A percentile compares a stretch with the other conserved stretches of the same genome.
Evolutionary conservation across 2,797 vertebrate genomes (phyloP).

Genomic region (Channallabes apus): DNA sequence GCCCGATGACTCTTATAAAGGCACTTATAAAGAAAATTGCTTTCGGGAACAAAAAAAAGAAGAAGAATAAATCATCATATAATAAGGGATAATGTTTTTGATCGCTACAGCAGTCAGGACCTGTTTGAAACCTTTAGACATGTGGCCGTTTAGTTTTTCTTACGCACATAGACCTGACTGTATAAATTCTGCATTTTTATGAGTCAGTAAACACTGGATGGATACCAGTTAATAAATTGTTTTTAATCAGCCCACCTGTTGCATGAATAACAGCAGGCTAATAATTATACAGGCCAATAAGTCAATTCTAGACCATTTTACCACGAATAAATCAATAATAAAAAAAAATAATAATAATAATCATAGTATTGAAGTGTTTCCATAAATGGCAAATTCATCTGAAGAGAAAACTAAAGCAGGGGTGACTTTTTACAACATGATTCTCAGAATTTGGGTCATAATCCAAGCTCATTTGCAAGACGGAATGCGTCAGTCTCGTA

Average conservation of each 20-base stretch:
- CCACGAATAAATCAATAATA: background rate
- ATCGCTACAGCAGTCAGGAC: background rate
- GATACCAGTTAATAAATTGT: background rate
- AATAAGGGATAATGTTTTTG: background rate
- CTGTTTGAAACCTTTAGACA: background rate
- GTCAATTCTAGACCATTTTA: background rate
- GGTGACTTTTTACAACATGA: background rate
- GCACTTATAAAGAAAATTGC: slow-evolving; percentile 1
- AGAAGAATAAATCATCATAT: background rate
- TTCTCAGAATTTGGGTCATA: background rate
- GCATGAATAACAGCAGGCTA: background rate
- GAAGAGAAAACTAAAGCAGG: background rate
- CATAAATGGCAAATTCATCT: background rate
- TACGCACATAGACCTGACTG: background rate
- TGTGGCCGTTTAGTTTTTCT: background rate
- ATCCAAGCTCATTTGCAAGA: background rate
- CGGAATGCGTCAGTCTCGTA: background rate
- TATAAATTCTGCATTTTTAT: slow-evolving; percentile 3
- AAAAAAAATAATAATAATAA: background rate
- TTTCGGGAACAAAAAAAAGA: background rate
- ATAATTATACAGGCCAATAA: background rate
- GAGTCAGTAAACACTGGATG: background rate
- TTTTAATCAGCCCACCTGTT: background rate
- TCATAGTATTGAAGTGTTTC: background rate
- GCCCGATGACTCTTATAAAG: slow-evolving; percentile 29